Conservation (phyloP, 2,797 vertebrate species). For the Coendou prehensilis region DNA sequence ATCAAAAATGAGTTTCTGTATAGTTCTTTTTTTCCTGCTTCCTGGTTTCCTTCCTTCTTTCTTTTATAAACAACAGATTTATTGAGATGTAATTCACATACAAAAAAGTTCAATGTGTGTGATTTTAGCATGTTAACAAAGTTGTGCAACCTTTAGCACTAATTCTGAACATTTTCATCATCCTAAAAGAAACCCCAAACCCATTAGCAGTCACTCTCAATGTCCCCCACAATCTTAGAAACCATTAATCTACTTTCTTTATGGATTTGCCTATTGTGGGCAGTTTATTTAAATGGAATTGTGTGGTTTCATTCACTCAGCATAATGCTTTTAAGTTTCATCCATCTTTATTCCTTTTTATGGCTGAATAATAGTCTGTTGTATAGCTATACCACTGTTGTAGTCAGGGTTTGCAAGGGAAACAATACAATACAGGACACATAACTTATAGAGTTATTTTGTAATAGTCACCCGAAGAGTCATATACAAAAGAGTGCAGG, state of each 20-base stretch:
- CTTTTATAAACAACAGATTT: constrained; percentile 15
- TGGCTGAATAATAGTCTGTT: neutral
- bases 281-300: neutral
- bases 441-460: too few species aligned
- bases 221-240: neutral
- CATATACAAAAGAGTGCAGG: too few species aligned
- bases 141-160: neutral
- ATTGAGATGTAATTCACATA: constrained; percentile 47
- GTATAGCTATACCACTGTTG: neutral
- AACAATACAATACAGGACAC: too few species aligned
- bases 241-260: neutral
- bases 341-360: neutral
- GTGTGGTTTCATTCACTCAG: neutral
- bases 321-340: constrained; percentile 24
- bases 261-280: neutral
- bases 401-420: too few species aligned
- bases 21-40: neutral
- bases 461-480: too few species aligned
- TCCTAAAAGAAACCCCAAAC: neutral
- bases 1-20: neutral
- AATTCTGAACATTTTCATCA: constrained; percentile 3
- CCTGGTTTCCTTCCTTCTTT: neutral
- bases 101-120: neutral
- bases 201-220: neutral
- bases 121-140: constrained; percentile 5